Conservation (phyloP, 2,797 vertebrate species). For the Siniperca obscura region DNA sequence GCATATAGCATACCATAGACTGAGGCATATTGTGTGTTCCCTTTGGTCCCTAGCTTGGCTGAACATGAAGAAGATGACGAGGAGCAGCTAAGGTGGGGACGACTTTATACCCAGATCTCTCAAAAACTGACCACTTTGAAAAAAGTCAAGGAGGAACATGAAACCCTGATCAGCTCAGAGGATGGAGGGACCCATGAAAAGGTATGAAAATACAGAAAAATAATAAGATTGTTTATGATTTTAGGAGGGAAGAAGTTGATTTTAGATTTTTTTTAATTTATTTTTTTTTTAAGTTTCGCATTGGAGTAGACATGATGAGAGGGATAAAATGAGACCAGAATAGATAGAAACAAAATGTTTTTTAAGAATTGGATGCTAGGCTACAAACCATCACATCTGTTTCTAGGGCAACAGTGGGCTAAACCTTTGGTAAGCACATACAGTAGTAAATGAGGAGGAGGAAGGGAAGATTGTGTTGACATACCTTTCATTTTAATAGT, state of each 20-base stretch:
- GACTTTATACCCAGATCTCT: slow-evolving; percentile 53
- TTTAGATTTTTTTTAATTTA: too few relatives aligned
- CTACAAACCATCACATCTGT: slow-evolving; percentile 3
- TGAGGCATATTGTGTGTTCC: not conserved
- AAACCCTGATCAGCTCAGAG: slow-evolving; percentile 8
- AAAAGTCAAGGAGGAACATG: slow-evolving; percentile 51
- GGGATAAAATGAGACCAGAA: not conserved
- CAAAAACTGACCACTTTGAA: slow-evolving; percentile 58
- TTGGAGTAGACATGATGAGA: too few relatives aligned
- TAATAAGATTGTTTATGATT: not conserved
- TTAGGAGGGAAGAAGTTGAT: not conserved
- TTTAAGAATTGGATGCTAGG: not conserved
- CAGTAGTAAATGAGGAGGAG: not conserved
- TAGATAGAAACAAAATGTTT: slow-evolving; percentile 7
- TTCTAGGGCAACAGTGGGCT: slow-evolving; percentile 25
- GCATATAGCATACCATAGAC: not conserved
- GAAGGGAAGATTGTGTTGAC: not conserved
- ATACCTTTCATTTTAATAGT: not conserved
- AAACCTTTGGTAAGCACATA: not conserved
- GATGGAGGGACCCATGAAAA: slow-evolving; percentile 3
- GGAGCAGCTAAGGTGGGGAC: slow-evolving; percentile 55
- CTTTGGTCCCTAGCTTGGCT: slow-evolving; percentile 24
- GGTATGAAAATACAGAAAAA: slow-evolving; percentile 30
- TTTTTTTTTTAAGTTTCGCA: not conserved
- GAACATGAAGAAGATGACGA: slow-evolving; percentile 25